Conservation (phyloP, 1,140 invertebrate genomes). For the Sycophila sp. region DNA sequence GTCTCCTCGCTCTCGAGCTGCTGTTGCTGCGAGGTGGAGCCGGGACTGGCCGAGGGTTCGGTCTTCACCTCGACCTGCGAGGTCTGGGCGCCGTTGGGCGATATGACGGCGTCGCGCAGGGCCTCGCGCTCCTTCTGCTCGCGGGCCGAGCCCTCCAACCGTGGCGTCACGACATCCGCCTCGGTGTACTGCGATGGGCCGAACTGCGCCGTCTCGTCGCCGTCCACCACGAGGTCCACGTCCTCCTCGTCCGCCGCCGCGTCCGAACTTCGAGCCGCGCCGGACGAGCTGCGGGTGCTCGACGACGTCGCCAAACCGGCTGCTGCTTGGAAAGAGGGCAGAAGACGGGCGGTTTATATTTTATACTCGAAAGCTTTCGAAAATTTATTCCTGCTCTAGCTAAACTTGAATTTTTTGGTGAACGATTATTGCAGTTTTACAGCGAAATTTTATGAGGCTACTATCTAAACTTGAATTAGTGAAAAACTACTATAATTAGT, state of each 20-base stretch:
- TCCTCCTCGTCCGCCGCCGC: slow-evolving; percentile 75
- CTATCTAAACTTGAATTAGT: no score
- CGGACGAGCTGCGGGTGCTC: slow-evolving; percentile 56
- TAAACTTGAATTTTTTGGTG: no score
- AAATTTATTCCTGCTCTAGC: no score
- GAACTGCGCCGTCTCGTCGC: slow-evolving; percentile 79
- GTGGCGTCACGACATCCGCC: slow-evolving; percentile 73
- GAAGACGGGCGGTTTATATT: neutral
- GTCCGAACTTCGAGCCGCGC: slow-evolving; percentile 33
- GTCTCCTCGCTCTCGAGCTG: slow-evolving; percentile 57
- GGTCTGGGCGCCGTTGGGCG: slow-evolving; percentile 58
- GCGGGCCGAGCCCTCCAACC: slow-evolving; percentile 66
- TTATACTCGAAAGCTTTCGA: neutral
- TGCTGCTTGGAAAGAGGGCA: no score
- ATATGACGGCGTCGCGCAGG: slow-evolving; percentile 71
- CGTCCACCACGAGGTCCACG: slow-evolving; percentile 82
- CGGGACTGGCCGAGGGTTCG: slow-evolving; percentile 57
- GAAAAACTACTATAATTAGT: no score
- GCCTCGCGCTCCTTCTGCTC: slow-evolving; percentile 71
- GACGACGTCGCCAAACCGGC: slow-evolving; percentile 69
- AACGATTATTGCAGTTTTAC: no score
- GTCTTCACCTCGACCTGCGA: slow-evolving; percentile 61
- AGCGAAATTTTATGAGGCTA: no score
- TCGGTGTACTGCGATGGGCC: slow-evolving; percentile 87
- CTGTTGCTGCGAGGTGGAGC: slow-evolving; percentile 44